These are phyloP conservation scores for Lagenorhynchus albirostris DNA, from an alignment of 2,113 vertebrate species.

Conservation along the genomic window DNA sequence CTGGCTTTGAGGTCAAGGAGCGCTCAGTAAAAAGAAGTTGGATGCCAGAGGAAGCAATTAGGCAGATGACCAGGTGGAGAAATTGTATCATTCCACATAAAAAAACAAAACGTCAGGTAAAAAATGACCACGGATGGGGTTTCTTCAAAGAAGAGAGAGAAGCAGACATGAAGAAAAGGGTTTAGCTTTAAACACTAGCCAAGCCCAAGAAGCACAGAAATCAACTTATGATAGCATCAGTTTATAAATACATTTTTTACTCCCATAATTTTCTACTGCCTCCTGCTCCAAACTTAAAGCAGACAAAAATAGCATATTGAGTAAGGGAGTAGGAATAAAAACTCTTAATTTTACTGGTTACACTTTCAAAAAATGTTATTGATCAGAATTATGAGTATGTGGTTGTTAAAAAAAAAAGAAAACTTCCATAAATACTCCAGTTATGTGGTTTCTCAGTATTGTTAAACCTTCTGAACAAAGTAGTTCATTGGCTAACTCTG, in stretches of 20 bases:
- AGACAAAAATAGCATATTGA: background rate
- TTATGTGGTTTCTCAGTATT: background rate
- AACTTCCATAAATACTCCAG: background rate
- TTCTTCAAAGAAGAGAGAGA: background rate
- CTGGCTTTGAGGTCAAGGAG: background rate
- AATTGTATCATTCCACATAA: background rate
- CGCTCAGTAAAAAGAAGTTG: background rate
- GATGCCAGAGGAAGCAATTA: background rate
- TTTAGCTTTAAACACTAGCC: background rate
- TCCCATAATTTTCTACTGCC: background rate
- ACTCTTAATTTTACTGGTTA: background rate
- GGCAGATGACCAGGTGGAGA: background rate
- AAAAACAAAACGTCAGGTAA: background rate
- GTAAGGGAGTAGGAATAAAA: background rate
- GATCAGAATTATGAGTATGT: background rate
- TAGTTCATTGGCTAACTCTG: background rate
- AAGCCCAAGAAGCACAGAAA: background rate
- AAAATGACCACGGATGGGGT: background rate
- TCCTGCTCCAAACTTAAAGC: background rate
- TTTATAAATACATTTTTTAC: background rate
- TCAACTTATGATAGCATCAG: background rate
- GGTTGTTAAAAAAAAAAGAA: background rate
- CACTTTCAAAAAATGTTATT: background rate
- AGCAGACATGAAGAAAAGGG: background rate
- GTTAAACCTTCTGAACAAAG: background rate